Conservation (phyloP, 1,140 invertebrate genomes). For the Meloidogyne hapla region DNA sequence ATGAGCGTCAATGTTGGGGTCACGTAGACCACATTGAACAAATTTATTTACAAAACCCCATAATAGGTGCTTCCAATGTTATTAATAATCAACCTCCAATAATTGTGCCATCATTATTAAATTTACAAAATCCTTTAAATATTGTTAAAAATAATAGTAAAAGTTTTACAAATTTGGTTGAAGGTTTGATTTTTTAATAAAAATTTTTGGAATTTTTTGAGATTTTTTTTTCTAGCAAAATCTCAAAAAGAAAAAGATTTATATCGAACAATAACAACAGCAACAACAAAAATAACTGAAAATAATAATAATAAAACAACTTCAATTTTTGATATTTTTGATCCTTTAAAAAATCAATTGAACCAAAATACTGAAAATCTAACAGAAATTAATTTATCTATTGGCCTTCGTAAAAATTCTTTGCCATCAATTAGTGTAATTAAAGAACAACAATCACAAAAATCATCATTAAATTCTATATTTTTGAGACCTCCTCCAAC, state of each 20-base stretch:
- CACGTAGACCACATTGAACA: constrained; percentile 47
- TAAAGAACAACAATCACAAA: neutral
- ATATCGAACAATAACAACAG: too few species aligned
- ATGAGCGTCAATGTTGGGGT: constrained; percentile 37
- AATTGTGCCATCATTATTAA: constrained; percentile 10
- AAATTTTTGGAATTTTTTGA: too few species aligned
- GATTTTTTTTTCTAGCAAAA: too few species aligned
- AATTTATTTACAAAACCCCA: constrained; percentile 46
- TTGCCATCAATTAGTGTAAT: neutral
- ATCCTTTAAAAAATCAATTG: neutral
- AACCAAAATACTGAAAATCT: neutral
- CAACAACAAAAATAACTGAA: too few species aligned
- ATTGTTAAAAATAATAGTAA: neutral
- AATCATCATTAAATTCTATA: neutral
- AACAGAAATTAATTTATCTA: neutral
- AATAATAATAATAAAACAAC: too few species aligned
- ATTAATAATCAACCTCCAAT: neutral
- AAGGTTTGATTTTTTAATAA: neutral
- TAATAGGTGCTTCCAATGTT: constrained; percentile 14
- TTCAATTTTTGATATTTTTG: too few species aligned
- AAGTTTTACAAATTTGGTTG: neutral
- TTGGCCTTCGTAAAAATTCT: neutral
- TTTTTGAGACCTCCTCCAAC: neutral
- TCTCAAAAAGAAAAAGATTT: too few species aligned
- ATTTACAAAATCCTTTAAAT: constrained; percentile 20